Evolutionary conservation across 2,888 invertebrate genomes (phyloP).

Genomic region (Cartodere bifasciata): DNA sequence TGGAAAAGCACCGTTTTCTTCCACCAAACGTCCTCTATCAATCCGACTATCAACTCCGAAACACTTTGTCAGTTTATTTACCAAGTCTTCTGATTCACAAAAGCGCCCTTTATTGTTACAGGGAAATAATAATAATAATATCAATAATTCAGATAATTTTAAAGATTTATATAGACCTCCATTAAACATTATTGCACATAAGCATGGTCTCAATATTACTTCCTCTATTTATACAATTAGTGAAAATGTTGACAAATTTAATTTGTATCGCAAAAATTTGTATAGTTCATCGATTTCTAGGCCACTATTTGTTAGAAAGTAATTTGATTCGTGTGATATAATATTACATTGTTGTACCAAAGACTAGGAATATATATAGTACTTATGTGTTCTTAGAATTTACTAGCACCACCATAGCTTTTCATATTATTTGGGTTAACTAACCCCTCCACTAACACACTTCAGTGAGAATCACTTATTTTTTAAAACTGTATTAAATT

Average conservation of each 20-base stretch:
- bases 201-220: conserved; percentile 40
- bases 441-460: too few relatives aligned
- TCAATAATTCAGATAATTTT: conserved; percentile 8
- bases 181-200: conserved; percentile 38
- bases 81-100: conserved; percentile 33
- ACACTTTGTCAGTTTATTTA: conserved; percentile 32
- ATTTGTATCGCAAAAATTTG: conserved; percentile 31
- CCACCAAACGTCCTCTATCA: conserved; percentile 38
- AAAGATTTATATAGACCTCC: conserved; percentile 19
- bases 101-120: conserved; percentile 33
- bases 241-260: conserved; percentile 33
- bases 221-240: conserved; percentile 39
- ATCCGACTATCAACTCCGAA: conserved; percentile 34
- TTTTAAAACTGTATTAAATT: too few relatives aligned
- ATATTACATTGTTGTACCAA: not conserved
- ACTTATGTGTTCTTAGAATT: too few relatives aligned
- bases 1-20: conserved; percentile 41
- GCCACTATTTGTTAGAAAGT: conserved; percentile 36
- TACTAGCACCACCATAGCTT: too few relatives aligned
- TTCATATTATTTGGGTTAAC: too few relatives aligned
- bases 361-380: too few relatives aligned
- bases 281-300: conserved; percentile 36
- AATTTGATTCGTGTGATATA: conserved; percentile 14
- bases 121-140: conserved; percentile 18
- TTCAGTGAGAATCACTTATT: too few relatives aligned